phyloP scores from a whole-genome alignment of 2,113 vertebrate species.

The Motacilla alba region DNA sequence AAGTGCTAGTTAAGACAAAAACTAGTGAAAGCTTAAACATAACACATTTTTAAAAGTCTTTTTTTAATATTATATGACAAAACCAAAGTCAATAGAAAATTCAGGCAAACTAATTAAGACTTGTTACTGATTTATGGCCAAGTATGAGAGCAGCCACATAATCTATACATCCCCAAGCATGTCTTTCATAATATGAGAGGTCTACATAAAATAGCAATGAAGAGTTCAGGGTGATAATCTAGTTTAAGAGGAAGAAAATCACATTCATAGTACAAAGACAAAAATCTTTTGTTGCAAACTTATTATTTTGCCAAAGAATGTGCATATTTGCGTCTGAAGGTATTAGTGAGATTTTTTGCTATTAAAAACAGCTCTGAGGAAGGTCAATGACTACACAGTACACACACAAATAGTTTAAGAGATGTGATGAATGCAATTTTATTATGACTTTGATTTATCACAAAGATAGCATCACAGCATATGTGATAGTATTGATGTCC shows the following conservation, averaged over 20 bases:
- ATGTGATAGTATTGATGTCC: accelerated
- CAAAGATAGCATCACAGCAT: not conserved
- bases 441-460: not conserved
- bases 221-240: not conserved
- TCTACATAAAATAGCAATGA: not conserved
- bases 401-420: not conserved
- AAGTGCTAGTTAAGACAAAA: not conserved
- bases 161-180: not conserved
- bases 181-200: not conserved
- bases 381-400: not conserved
- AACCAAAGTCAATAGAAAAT: not conserved
- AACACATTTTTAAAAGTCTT: not conserved
- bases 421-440: not conserved
- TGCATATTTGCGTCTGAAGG: not conserved
- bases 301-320: not conserved
- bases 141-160: not conserved
- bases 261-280: not conserved
- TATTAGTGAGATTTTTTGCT: not conserved
- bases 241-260: not conserved
- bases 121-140: not conserved
- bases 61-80: not conserved
- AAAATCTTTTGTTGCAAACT: not conserved
- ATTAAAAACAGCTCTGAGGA: not conserved
- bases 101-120: not conserved
- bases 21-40: not conserved